Base-by-base conservation (phyloP, 2,797 vertebrate genomes). In the Protosalanx chinensis region DNA sequence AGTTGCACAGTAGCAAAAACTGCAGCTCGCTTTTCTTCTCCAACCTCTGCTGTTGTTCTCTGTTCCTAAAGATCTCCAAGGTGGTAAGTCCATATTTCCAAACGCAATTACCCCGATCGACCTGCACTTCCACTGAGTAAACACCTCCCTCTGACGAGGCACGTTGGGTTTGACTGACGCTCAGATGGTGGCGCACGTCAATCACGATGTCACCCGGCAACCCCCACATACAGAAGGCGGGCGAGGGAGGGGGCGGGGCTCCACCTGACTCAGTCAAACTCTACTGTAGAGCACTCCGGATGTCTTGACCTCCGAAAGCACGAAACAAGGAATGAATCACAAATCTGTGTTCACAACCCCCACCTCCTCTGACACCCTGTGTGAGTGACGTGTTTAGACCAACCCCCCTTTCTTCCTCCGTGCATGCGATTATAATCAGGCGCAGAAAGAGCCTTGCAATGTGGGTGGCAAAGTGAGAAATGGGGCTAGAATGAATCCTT, bases 61-160 rank as follows among this genome's bases (percentile, higher is more conserved):
- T 62, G 81, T 80, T 75, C 23, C 76, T 77, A 82, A 89, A 90
- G 89, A 90, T 81, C 88, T 88, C 68, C 85, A 74, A 80, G 82
- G 86, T 87, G 90, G 90, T 89, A 87, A 91, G 90, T 88, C 81
- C 56, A 66, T 80, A 78, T 82, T 81, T 81, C 46, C 51, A 72
- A 61, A 71, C 18, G 63, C 57, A 72, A 41, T 69, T 69, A 13
- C 18, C 18, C 51, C 27, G 13, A 8, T 59, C 53, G 70, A 59
- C 57, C n/a, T 71, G 71, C 85, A 86, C 85, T 60, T 71, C 82
- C 86, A 86, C 86, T 79, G 63, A 83, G 56, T 74, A 58, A 76
- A 68, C 79, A 72, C 75, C 70, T 68, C 70, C 82, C 70, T 80
- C 72, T 53, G 73, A 41, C 30, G 49, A 65, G 67, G 71, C 33